Conservation (phyloP, 2,888 invertebrate species). For the Ophion costatus region DNA sequence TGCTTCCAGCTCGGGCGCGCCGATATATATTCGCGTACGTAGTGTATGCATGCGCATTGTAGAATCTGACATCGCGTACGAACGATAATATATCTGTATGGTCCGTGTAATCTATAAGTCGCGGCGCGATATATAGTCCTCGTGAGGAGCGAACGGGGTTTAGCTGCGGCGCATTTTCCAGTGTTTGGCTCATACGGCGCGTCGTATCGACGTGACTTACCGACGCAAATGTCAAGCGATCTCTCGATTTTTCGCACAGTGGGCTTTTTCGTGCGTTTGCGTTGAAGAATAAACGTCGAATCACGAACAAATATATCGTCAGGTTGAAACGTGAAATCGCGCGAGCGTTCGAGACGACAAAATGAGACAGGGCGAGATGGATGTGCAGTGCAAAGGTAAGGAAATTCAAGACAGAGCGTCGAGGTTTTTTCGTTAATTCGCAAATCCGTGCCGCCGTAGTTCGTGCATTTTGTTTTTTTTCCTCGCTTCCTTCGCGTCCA, state of each 20-base stretch:
- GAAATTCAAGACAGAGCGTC: not conserved
- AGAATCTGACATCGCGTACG: constrained; percentile 6
- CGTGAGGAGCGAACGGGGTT: constrained; percentile 50
- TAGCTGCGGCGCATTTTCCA: constrained; percentile 77
- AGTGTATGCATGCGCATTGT: not conserved
- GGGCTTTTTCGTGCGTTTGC: constrained; percentile 54
- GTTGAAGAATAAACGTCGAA: not conserved
- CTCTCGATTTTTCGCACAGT: constrained; percentile 49
- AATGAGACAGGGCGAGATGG: constrained; percentile 68
- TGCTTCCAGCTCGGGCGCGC: not conserved
- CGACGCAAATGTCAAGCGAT: constrained; percentile 72
- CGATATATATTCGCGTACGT: not conserved
- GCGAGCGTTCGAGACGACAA: not conserved
- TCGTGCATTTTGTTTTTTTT: not conserved
- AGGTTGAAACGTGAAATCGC: not conserved
- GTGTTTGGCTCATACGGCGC: constrained; percentile 66
- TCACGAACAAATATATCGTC: no score
- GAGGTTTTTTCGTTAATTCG: no score
- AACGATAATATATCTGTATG: constrained; percentile 19
- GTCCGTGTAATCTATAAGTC: constrained; percentile 47
- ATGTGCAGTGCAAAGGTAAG: constrained; percentile 76
- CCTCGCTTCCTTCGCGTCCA: no score
- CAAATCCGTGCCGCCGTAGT: no score
- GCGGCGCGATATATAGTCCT: constrained; percentile 43
- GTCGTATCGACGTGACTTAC: constrained; percentile 74